Conservation (phyloP, 1,140 invertebrate species). For the Linepithema humile region DNA sequence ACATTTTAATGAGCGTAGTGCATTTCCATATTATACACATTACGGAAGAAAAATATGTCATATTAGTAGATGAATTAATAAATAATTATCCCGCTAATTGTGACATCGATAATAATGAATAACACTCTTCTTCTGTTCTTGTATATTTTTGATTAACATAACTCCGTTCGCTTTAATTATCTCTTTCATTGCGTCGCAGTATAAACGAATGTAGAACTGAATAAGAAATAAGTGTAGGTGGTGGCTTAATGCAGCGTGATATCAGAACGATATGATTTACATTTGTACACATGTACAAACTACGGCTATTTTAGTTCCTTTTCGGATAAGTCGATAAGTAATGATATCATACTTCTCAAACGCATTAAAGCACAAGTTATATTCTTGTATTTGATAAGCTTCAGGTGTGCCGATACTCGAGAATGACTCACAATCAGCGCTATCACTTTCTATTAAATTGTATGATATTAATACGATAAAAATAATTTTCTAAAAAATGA, state of each 20-base stretch:
- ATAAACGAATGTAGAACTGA: background rate
- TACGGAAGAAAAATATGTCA: background rate
- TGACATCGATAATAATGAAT: background rate
- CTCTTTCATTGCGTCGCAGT: background rate
- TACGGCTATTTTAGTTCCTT: background rate
- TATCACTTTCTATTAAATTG: background rate
- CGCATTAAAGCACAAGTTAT: background rate
- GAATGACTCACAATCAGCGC: background rate
- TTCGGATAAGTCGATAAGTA: background rate
- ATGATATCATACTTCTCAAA: background rate
- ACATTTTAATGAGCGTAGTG: background rate
- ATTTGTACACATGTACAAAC: background rate
- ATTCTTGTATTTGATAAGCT: background rate
- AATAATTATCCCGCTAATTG: conserved; percentile 16
- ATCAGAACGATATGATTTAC: background rate
- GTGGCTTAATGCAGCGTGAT: conserved; percentile 3
- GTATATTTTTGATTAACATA: conserved; percentile 17
- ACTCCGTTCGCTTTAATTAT: conserved; percentile 15
- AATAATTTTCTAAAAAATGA: background rate
- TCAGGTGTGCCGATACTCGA: background rate
- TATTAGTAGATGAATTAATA: conserved; percentile 25
- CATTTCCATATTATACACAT: background rate
- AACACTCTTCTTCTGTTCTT: background rate
- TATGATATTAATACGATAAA: background rate
- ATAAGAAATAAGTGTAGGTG: background rate